Evolutionary conservation across 1,140 invertebrate genomes (phyloP), one percentile per base, ranked within the genome.

Genomic region (Heliconius nattereri): DNA sequence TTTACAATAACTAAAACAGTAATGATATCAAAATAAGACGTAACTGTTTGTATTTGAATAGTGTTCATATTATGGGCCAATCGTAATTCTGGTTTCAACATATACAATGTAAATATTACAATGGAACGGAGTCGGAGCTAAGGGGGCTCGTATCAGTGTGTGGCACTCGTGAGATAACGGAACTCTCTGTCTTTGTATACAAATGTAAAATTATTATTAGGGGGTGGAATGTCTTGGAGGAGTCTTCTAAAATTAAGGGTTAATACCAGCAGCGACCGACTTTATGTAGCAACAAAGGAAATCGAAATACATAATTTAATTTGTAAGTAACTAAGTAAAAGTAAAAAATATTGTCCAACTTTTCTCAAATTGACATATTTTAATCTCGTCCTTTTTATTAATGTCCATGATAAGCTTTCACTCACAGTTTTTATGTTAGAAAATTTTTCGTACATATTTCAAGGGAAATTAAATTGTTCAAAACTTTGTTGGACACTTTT

Each of bases 91-190:
- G 85, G 84, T 92, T 89, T 91, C 89, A 91, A 86, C 89, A 92
- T 87, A 93, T 90, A 92, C 90, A 94, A 94, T 92, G 91, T 92
- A 91, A 92, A 92, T 89, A 90, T 87, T 86, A 94, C 91, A 94
- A 94, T 92, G 85, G 91, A 74, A 90, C 79, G 82, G 85, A 87
- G 87, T 85, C 75, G 84, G 85, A 84, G 89, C 81, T 86, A 85
- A 84, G 83, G 86, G 78, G 84, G 86, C 85, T 91, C 87, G 84
- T 92, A 92, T 93, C 91, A 85, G 89, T 85, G 83, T 84, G 89
- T 94, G 92, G 84, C 90, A 92, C 90, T 88, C 88, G 86, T 81
- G 87, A 90, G 92, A 94, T 94, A 94, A 94, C 89, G 82, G 83
- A 86, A 87, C 84, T 84, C 84, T 83, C 54, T 87, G 89, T 92